phyloP scores from a whole-genome alignment of 2,113 vertebrate species.

The Oceanites oceanicus region DNA sequence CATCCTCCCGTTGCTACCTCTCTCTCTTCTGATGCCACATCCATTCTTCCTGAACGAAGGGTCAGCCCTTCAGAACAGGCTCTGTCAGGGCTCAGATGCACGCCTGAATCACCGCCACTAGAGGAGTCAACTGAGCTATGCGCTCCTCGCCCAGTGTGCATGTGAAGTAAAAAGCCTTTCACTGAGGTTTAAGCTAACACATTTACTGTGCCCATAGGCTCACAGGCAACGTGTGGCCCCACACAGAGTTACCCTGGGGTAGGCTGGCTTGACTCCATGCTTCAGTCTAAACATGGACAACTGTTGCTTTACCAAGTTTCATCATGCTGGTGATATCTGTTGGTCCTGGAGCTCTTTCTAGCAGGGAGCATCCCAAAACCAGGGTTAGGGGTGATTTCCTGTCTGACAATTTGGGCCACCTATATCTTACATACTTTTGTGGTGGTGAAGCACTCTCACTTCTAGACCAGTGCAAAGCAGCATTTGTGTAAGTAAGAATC shows the following conservation, averaged over 20 bases:
- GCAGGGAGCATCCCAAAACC: neutral
- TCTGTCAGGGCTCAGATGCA: neutral
- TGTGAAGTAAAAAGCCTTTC: neutral
- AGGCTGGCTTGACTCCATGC: neutral
- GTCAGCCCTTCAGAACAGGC: neutral
- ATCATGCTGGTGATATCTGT: neutral
- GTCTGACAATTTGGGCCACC: neutral
- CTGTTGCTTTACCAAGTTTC: neutral
- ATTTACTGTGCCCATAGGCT: neutral
- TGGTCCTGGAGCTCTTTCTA: neutral
- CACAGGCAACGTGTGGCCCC: neutral
- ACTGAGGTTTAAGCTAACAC: neutral
- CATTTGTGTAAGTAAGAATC: neutral
- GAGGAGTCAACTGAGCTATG: neutral
- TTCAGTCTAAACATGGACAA: neutral
- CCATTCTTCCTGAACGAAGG: neutral
- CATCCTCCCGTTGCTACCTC: accelerated
- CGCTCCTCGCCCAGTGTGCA: accelerated
- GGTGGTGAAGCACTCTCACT: neutral
- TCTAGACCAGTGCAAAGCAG: neutral
- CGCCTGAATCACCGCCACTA: neutral
- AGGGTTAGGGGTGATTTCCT: neutral
- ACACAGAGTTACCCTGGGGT: neutral
- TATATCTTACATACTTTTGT: neutral
- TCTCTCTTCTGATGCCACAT: neutral